These are phyloP conservation scores for Cossypha caffra DNA, from an alignment of 2,797 vertebrate species.

Conservation along the genomic window DNA sequence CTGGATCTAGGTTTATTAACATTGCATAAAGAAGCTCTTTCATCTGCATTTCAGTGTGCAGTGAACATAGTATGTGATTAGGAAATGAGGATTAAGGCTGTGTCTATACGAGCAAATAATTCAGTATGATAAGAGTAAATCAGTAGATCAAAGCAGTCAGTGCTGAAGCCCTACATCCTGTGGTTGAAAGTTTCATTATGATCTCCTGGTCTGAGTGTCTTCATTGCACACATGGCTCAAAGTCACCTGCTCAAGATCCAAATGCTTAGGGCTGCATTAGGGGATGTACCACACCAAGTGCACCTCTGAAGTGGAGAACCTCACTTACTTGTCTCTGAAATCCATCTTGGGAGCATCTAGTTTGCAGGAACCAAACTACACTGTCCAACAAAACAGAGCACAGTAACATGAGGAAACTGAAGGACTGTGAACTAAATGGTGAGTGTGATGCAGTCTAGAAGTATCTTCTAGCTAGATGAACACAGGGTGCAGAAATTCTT, in stretches of 20 bases:
- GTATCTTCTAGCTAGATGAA: not conserved
- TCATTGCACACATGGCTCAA: not conserved
- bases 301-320: not conserved
- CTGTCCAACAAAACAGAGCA: not conserved
- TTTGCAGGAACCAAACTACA: not conserved
- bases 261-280: not conserved
- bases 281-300: accelerated
- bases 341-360: not conserved
- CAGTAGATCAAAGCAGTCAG: not conserved
- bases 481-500: not conserved
- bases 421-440: not conserved
- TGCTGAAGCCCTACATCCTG: not conserved
- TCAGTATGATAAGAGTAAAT: not conserved
- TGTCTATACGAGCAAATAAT: slow-evolving; percentile 6
- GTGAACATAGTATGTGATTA: not conserved
- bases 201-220: not conserved
- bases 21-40: not conserved
- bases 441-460: not conserved
- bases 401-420: not conserved
- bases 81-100: not conserved
- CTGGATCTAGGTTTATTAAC: not conserved
- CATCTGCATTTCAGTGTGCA: not conserved
- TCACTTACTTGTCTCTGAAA: not conserved
- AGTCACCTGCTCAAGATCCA: not conserved
- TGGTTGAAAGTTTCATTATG: not conserved